Percentiles rank a stretch among this genome's conserved stretches.
Evolutionary conservation across 2,113 vertebrate genomes (phyloP).

Genomic region (Polyodon spathula): DNA sequence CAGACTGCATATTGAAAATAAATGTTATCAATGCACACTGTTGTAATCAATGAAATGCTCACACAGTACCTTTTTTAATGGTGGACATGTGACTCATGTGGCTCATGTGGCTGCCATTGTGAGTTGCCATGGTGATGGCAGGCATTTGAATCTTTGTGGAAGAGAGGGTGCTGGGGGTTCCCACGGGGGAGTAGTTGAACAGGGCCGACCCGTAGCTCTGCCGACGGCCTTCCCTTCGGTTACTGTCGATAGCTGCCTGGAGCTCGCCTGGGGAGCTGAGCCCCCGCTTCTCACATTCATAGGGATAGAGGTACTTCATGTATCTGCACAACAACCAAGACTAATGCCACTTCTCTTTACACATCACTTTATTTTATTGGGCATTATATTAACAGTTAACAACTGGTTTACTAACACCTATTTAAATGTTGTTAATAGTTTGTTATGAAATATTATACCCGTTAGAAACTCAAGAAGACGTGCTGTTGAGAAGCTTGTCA

Average conservation of each 20-base stretch:
- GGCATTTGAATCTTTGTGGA: conserved; percentile 30
- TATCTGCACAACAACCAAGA: conserved; percentile 1
- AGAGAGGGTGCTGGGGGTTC: conserved; percentile 36
- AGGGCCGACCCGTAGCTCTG: conserved; percentile 46
- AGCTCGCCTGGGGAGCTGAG: conserved; percentile 67
- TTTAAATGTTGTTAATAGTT: not conserved
- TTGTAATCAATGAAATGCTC: no score
- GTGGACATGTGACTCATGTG: conserved; percentile 22
- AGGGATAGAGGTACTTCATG: conserved; percentile 81
- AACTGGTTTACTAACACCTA: no score
- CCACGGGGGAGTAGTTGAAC: conserved; percentile 43
- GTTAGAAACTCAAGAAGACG: no score
- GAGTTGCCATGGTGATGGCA: conserved; percentile 30
- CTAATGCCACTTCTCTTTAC: not conserved
- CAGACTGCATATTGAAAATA: no score
- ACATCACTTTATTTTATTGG: no score
- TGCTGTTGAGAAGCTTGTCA: no score
- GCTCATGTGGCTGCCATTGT: conserved; percentile 32
- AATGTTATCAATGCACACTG: no score
- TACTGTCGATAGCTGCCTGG: conserved; percentile 70
- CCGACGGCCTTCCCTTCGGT: conserved; percentile 62
- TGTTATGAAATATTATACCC: no score
- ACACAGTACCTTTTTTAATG: conserved; percentile 59
- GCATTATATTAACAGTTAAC: no score
- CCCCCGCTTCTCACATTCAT: conserved; percentile 86